Percentiles rank a stretch among this genome's conserved stretches.
phyloP scores from a whole-genome alignment of 2,888 invertebrate species.

The Athalia circularis region DNA sequence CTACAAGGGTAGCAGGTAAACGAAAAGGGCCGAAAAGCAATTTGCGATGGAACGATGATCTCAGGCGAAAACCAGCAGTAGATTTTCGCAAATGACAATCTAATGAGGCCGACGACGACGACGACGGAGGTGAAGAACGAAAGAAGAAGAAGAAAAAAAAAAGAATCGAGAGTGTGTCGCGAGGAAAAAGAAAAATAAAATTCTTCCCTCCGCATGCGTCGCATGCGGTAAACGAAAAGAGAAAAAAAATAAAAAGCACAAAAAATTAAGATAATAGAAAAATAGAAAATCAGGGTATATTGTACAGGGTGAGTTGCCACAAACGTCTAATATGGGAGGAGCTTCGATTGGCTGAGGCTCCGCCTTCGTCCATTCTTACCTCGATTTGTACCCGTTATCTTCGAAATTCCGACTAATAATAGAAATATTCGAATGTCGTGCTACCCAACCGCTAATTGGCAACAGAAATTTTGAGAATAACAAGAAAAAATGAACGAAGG shows the following conservation, averaged over 20 bases:
- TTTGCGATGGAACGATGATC: slow-evolving; percentile 1
- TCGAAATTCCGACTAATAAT: too few relatives aligned
- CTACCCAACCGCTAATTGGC: too few relatives aligned
- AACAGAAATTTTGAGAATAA: too few relatives aligned
- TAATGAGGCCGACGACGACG: neutral
- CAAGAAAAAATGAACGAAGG: too few relatives aligned
- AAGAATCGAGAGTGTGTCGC: neutral
- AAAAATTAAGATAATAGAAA: neutral
- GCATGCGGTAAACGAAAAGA: neutral
- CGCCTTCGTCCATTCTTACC: too few relatives aligned
- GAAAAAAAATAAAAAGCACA: neutral
- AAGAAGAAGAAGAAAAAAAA: neutral
- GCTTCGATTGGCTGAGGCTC: too few relatives aligned
- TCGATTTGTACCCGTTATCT: too few relatives aligned
- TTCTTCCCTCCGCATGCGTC: too few relatives aligned
- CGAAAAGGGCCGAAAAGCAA: slow-evolving; percentile 6
- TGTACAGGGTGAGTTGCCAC: too few relatives aligned
- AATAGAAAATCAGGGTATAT: too few relatives aligned
- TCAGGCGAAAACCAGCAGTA: neutral
- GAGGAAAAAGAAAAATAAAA: neutral
- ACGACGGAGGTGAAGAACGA: neutral
- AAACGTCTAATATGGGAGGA: too few relatives aligned
- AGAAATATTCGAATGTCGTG: too few relatives aligned
- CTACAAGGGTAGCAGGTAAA: neutral
- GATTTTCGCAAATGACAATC: neutral